Conservation (phyloP, 2,113 vertebrate species). For the Oncorhynchus clarkii region DNA sequence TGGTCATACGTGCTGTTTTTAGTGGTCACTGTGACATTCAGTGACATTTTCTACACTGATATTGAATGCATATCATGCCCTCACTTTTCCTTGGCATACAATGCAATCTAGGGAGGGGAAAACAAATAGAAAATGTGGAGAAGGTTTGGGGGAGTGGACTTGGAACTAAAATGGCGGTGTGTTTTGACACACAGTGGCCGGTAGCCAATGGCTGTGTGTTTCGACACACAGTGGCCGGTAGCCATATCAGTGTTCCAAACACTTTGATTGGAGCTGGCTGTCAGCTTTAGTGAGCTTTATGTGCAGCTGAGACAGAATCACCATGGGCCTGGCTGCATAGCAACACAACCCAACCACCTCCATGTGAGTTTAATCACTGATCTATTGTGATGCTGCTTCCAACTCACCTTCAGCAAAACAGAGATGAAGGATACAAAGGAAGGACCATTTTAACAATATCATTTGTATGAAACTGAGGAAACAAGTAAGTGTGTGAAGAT, state of each 20-base stretch:
- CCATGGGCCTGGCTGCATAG: constrained; percentile 56
- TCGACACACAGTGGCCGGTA: background rate
- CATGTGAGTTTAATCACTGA: constrained; percentile 52
- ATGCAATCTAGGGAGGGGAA: too few relatives aligned
- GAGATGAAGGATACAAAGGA: background rate
- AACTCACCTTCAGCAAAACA: constrained; percentile 53
- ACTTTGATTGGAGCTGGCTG: background rate
- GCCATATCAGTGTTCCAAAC: background rate
- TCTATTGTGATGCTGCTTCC: constrained; percentile 58
- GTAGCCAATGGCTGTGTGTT: background rate
- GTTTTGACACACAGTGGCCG: background rate
- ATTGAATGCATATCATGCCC: background rate
- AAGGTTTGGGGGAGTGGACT: constrained; percentile 24
- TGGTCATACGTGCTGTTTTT: background rate
- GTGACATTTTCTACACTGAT: too few relatives aligned
- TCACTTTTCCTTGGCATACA: background rate
- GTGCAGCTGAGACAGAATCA: constrained; percentile 10
- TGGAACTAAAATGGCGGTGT: background rate
- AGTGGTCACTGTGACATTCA: background rate
- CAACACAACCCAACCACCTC: constrained; percentile 12
- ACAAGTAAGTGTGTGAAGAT: background rate
- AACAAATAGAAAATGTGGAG: background rate
- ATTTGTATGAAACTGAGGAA: background rate
- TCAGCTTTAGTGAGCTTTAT: constrained; percentile 19
- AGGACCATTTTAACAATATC: background rate